phyloP scores from a whole-genome alignment of 2,113 vertebrate genomes.

The Ia io region DNA sequence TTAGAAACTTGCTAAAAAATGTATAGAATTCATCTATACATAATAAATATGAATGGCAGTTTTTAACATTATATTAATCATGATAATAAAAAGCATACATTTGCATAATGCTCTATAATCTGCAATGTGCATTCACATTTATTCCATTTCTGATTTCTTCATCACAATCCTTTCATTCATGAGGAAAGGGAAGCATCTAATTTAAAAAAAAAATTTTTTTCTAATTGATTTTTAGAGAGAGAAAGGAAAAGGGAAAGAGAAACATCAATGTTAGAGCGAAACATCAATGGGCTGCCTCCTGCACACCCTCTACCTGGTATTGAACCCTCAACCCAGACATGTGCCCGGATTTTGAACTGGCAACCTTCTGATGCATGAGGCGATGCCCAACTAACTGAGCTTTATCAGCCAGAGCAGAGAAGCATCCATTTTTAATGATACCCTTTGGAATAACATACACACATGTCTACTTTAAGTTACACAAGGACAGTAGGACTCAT shows the following conservation, averaged over 20 bases:
- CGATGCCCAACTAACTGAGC: not conserved
- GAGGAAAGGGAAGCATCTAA: not conserved
- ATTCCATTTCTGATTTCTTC: not conserved
- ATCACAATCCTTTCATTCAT: not conserved
- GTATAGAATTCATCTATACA: not conserved
- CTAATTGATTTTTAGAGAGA: not conserved
- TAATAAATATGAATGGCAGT: not conserved
- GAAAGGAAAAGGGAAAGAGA: not conserved
- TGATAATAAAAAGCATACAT: not conserved
- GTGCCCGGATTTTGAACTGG: not conserved
- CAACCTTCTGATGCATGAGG: not conserved
- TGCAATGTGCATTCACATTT: not conserved
- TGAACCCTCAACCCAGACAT: not conserved
- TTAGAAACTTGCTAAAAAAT: not conserved
- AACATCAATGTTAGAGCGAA: not conserved
- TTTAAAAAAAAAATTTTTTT: too few relatives aligned
- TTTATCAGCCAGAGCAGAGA: not conserved
- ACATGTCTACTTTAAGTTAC: not conserved
- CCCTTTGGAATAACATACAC: not conserved
- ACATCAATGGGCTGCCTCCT: not conserved
- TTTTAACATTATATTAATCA: not conserved
- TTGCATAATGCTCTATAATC: not conserved
- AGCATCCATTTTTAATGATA: slow-evolving; percentile 41
- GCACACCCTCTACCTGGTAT: not conserved
- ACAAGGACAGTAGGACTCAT: not conserved